phyloP scores from a whole-genome alignment of 2,113 vertebrate species.

The Talpa occidentalis region DNA sequence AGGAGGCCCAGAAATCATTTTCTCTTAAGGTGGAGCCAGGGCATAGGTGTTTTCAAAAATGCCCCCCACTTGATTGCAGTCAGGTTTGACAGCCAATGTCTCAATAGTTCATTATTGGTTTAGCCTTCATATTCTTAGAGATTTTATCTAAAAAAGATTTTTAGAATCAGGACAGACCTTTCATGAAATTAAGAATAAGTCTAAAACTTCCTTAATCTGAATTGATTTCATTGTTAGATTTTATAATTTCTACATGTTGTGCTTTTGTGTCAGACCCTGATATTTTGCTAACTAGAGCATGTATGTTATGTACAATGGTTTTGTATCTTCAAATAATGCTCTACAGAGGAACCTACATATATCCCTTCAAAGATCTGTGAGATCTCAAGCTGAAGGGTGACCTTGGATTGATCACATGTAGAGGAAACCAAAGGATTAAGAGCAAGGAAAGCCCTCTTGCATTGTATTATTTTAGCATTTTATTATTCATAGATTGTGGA shows the following conservation, averaged over 20 bases:
- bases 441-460: neutral
- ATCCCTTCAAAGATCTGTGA: neutral
- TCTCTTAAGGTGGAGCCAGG: neutral
- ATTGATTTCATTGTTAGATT: neutral
- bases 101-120: neutral
- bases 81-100: neutral
- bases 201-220: neutral
- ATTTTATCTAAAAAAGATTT: conserved; percentile 27
- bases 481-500: neutral
- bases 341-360: neutral
- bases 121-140: neutral
- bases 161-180: conserved; percentile 47
- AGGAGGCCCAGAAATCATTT: neutral
- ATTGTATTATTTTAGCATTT: neutral
- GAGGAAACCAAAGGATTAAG: neutral
- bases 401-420: neutral
- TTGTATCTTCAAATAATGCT: conserved; percentile 13
- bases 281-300: neutral
- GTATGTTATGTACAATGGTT: neutral
- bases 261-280: conserved; percentile 23
- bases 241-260: neutral
- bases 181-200: neutral
- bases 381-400: neutral
- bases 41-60: neutral
- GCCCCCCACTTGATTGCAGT: neutral